These are phyloP conservation scores for Hirudo medicinalis DNA, from an alignment of 1,140 invertebrate genomes.

Conservation along the genomic window DNA sequence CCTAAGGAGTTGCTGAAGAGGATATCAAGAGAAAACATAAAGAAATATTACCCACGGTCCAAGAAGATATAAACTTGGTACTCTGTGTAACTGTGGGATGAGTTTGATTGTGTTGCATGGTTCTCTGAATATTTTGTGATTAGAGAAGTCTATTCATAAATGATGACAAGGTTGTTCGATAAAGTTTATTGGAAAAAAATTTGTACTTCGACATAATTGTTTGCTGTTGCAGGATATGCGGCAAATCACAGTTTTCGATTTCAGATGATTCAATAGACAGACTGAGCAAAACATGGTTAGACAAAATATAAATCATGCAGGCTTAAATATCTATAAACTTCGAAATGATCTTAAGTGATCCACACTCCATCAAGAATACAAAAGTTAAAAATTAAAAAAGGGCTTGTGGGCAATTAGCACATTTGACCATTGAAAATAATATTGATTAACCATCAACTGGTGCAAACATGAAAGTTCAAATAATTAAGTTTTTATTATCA, in stretches of 20 bases:
- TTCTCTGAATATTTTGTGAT: not conserved
- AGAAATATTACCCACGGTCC: not conserved
- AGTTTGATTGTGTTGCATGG: not conserved
- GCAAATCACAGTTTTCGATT: no score
- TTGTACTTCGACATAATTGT: not conserved
- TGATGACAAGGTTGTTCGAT: no score
- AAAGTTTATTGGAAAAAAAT: not conserved
- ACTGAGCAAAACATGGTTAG: no score
- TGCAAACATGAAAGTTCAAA: not conserved
- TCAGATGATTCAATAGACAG: no score
- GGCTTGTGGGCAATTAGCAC: no score
- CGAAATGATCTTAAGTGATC: no score
- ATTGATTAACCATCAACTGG: not conserved
- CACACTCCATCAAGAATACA: no score
- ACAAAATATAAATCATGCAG: no score
- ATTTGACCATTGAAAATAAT: not conserved
- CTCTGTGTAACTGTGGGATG: no score
- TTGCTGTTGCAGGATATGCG: not conserved
- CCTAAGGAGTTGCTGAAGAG: conserved; percentile 8
- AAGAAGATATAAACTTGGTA: conserved; percentile 1
- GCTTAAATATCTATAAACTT: no score
- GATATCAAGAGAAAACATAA: not conserved
- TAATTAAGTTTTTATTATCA: not conserved
- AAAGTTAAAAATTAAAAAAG: no score
- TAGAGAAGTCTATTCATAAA: not conserved